These are phyloP conservation scores for Leptopterna dolabrata DNA, from an alignment of 2,888 invertebrate genomes.

Conservation along the genomic window DNA sequence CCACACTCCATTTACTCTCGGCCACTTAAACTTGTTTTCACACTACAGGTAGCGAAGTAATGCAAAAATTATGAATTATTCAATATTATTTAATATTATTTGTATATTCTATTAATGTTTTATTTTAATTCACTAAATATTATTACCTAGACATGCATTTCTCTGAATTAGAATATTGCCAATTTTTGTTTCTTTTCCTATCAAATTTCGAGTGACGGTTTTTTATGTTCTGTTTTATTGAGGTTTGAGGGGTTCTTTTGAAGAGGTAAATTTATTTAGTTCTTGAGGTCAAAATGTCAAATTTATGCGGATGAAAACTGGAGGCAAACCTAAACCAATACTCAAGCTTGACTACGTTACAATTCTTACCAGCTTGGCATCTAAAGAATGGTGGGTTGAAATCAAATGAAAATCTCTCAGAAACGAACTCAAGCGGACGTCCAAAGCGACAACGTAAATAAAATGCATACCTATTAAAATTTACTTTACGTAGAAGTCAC, in stretches of 20 bases:
- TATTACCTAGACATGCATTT: slow-evolving; percentile 50
- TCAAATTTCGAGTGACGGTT: slow-evolving; percentile 31
- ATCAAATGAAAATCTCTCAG: neutral
- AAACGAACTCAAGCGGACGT: neutral
- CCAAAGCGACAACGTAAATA: neutral
- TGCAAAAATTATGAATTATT: slow-evolving; percentile 54
- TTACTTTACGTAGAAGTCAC: neutral
- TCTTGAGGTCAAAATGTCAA: neutral
- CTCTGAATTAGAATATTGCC: slow-evolving; percentile 48
- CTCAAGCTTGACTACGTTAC: no score
- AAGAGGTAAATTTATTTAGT: neutral
- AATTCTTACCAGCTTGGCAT: neutral
- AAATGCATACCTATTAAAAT: neutral
- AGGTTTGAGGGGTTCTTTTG: neutral
- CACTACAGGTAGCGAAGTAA: slow-evolving; percentile 61
- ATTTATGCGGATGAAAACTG: neutral
- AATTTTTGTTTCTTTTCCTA: slow-evolving; percentile 15
- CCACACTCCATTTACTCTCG: slow-evolving; percentile 55
- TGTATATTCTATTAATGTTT: slow-evolving; percentile 40
- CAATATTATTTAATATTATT: slow-evolving; percentile 43
- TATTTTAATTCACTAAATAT: slow-evolving; percentile 53
- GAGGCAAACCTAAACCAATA: neutral
- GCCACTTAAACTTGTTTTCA: slow-evolving; percentile 57
- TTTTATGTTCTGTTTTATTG: neutral
- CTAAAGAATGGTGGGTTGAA: neutral